Evolutionary conservation across 2,113 vertebrate species (phyloP).

Genomic region (Thermophis baileyi): DNA sequence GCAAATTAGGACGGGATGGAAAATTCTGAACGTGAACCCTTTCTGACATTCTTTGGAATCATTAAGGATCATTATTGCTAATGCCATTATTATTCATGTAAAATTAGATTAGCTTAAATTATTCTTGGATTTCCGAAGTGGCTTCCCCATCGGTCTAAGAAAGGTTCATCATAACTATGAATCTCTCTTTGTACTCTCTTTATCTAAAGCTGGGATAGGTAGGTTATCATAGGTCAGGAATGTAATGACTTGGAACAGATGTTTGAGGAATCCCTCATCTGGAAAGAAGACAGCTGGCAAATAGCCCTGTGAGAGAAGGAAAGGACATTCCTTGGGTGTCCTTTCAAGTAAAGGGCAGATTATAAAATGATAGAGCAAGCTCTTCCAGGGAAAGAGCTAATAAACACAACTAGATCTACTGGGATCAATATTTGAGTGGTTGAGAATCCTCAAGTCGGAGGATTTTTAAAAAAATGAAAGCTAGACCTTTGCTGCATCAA

Average conservation of each 20-base stretch:
- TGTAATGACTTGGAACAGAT: conserved; percentile 6
- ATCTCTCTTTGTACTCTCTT: too few relatives aligned
- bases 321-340: neutral
- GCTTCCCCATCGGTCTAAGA: neutral
- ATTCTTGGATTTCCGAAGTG: neutral
- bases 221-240: neutral
- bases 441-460: neutral
- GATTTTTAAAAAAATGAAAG: neutral
- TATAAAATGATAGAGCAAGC: neutral
- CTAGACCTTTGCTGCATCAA: neutral
- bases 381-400: neutral
- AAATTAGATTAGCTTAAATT: neutral
- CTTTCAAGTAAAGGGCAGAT: neutral
- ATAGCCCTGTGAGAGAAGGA: neutral
- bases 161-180: neutral
- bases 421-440: too few relatives aligned
- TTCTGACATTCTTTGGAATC: neutral
- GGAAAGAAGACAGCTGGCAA: neutral
- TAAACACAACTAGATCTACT: neutral
- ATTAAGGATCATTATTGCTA: neutral
- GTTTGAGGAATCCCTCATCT: conserved; percentile 3
- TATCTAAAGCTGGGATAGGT: neutral
- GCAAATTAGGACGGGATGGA: neutral
- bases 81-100: neutral
- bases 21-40: neutral